Evolutionary conservation across 1,140 invertebrate species (phyloP), one percentile per base, ranked within the genome.

Genomic region (Diplogasteroides magnus): DNA sequence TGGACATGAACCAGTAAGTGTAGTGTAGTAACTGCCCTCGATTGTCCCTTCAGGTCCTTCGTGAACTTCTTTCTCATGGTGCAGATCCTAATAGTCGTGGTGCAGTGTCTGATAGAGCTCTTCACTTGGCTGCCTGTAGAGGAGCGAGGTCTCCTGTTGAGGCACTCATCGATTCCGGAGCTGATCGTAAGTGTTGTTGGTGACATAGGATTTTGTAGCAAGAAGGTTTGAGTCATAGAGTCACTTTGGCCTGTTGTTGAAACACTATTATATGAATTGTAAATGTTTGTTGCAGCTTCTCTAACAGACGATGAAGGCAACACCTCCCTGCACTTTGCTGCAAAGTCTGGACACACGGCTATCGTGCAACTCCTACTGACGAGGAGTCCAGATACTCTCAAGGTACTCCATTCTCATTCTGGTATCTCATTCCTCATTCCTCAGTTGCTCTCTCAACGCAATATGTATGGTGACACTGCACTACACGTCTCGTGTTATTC

Each of bases 391-490:
- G 81, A 82, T 61, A 74, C 75, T 19, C 23, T 23, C 6, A 26
- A 64, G 48, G 66, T 27, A 19, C 19, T 19, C 19, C 37, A 11
- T 48, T 48, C 37, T 11, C 37, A 48, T 48, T 48, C 19, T 48
- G 6, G 19, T 48, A 19, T 48, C 6, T 48, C 6, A 11, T 48
- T 48, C 37, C 6, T 48, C 37, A 48, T 48, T 48, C 6, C 14
- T 55, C 56, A 80, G 73, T 56, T 78, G 28, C 65, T 70, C 14
- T 26, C 67, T 13, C 68, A 71, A 55, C 77, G 77, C 27, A 86
- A 86, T 74, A 83, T 86, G 26, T 86, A 86, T 68, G 84, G 84
- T 6, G 85, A 86, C 73, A 86, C 85, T 2, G 82, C 84, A 26
- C 76, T 86, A 26, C 85, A 85, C 76, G 68, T 83, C 55, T 84